Percentiles rank a stretch among this genome's conserved stretches.
Conservation (phyloP, 2,888 invertebrate genomes). For the Horisme vitalbata region DNA sequence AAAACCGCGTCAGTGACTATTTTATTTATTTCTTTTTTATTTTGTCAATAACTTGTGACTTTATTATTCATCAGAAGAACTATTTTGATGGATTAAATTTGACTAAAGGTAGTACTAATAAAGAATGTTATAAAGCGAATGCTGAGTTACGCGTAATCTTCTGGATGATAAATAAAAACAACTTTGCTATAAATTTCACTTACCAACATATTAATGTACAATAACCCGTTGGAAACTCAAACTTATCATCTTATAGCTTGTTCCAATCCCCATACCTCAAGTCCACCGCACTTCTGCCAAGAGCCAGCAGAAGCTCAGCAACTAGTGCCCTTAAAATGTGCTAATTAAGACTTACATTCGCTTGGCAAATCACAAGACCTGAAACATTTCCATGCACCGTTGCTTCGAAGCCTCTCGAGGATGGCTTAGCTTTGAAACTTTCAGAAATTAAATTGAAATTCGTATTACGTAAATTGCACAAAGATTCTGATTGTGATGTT, state of each 20-base stretch:
- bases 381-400: constrained; percentile 55
- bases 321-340: constrained; percentile 70
- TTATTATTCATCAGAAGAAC: too few relatives aligned
- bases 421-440: constrained; percentile 63
- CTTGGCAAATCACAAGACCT: constrained; percentile 66
- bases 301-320: constrained; percentile 30
- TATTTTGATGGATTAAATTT: too few relatives aligned
- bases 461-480: constrained; percentile 47
- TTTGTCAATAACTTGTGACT: too few relatives aligned
- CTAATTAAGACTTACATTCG: constrained; percentile 75
- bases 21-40: too few relatives aligned
- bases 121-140: too few relatives aligned
- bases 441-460: constrained; percentile 65
- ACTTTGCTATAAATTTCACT: too few relatives aligned
- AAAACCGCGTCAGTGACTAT: too few relatives aligned
- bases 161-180: too few relatives aligned
- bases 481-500: constrained; percentile 20
- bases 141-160: too few relatives aligned
- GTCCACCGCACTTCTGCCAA: constrained; percentile 56
- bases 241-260: constrained; percentile 26
- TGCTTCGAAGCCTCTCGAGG: constrained; percentile 55
- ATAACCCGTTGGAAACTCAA: too few relatives aligned
- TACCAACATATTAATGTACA: too few relatives aligned
- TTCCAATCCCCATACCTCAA: constrained; percentile 50
- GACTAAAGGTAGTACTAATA: too few relatives aligned